phyloP scores from a whole-genome alignment of 2,888 invertebrate species.

The Leucoma salicis region DNA sequence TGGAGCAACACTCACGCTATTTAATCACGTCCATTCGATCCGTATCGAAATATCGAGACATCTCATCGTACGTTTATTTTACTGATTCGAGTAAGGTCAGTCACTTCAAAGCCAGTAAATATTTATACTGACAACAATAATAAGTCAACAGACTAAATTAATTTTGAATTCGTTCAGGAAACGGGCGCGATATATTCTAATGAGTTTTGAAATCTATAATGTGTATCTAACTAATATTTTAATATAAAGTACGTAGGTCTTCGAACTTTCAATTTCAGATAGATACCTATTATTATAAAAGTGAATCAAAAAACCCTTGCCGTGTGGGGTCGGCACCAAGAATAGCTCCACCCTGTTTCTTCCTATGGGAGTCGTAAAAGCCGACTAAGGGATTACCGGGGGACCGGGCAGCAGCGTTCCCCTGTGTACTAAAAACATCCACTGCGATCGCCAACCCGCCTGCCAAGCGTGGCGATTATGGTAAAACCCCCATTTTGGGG shows the following conservation, averaged over 20 bases:
- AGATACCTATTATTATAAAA: too few relatives aligned
- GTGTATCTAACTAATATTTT: conserved; percentile 10
- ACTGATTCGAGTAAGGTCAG: conserved; percentile 22
- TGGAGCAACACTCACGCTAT: conserved; percentile 13
- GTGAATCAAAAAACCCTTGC: too few relatives aligned
- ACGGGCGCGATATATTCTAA: conserved; percentile 2
- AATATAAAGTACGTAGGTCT: conserved; percentile 6
- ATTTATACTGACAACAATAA: conserved; percentile 28
- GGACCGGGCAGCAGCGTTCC: too few relatives aligned
- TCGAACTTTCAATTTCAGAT: conserved; percentile 6
- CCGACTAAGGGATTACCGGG: too few relatives aligned
- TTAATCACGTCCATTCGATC: conserved; percentile 31
- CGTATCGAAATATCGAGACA: conserved; percentile 24
- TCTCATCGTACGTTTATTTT: conserved; percentile 29
- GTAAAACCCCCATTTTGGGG: too few relatives aligned
- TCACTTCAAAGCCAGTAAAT: conserved; percentile 36
- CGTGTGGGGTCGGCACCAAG: too few relatives aligned
- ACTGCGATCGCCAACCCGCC: too few relatives aligned
- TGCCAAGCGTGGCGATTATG: too few relatives aligned
- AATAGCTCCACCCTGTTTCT: too few relatives aligned
- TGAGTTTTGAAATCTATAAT: background rate
- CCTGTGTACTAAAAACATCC: too few relatives aligned
- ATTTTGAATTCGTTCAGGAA: conserved; percentile 24
- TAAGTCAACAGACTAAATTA: conserved; percentile 20
- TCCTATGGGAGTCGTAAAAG: too few relatives aligned